A percentile compares a stretch with the other conserved stretches of the same genome.
These are phyloP conservation scores for Dendrolimus kikuchii DNA, from an alignment of 1,140 invertebrate genomes.

Conservation along the genomic window DNA sequence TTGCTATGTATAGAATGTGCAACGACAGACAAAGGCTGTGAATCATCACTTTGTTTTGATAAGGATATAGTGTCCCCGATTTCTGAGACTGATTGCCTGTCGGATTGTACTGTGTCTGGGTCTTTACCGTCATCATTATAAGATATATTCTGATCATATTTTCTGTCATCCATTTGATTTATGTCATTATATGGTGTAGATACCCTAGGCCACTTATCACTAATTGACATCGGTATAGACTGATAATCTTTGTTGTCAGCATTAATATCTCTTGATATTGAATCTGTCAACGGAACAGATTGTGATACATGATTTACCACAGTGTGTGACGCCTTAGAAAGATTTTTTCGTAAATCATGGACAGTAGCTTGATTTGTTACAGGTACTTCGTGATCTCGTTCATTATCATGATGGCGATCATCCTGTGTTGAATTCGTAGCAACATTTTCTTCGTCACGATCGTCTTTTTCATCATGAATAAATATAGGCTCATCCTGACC, in stretches of 20 bases:
- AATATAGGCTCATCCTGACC: slow-evolving; percentile 26
- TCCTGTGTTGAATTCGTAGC: slow-evolving; percentile 4
- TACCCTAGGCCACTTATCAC: slow-evolving; percentile 41
- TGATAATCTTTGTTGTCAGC: slow-evolving; percentile 24
- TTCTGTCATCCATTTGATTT: slow-evolving; percentile 29
- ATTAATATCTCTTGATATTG: slow-evolving; percentile 8
- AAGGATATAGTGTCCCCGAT: slow-evolving; percentile 47
- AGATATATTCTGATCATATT: slow-evolving; percentile 32
- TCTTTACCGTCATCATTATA: slow-evolving; percentile 49
- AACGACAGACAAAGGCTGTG: slow-evolving; percentile 53
- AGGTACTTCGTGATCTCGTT: background rate
- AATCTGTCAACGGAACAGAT: slow-evolving; percentile 8
- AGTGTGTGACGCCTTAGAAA: slow-evolving; percentile 6
- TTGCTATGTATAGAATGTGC: slow-evolving; percentile 49
- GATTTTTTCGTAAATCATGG: slow-evolving; percentile 5
- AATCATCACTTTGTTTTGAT: slow-evolving; percentile 62
- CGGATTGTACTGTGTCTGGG: slow-evolving; percentile 32
- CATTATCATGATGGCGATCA: background rate
- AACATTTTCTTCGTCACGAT: slow-evolving; percentile 18
- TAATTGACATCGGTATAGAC: slow-evolving; percentile 27
- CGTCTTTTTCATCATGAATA: slow-evolving; percentile 27
- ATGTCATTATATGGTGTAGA: slow-evolving; percentile 12
- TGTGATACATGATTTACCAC: slow-evolving; percentile 16
- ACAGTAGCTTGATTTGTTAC: too few relatives aligned
- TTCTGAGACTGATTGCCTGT: slow-evolving; percentile 49